Evolutionary conservation across 2,113 vertebrate species (phyloP), one percentile per base, ranked within the genome.

Genomic region (Hystrix brachyura): DNA sequence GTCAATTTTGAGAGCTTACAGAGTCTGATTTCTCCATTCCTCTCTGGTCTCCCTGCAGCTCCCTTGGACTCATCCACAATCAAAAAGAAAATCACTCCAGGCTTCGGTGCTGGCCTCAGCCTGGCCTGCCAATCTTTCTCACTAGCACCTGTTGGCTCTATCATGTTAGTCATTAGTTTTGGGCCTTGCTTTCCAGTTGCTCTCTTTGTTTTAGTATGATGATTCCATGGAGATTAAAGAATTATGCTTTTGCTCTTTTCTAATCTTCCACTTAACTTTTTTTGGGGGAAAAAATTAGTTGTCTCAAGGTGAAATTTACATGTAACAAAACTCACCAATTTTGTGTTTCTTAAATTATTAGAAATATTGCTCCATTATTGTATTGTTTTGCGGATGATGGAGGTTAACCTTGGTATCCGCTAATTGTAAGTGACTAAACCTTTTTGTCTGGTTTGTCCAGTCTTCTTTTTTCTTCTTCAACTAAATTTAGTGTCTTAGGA

Each of bases 141-240:
- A 59, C 46, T 29, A 72, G 38, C 14, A 38, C 5, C 57, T 84
- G 17, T 46, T 60, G 55, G 43, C 11, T 64, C 18, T 48, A 46
- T 83, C 17, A 17, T 59, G 21, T 59, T 82, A 17, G 5, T 65
- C 23, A 14, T 17, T 55, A 78, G 34, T 19, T 65, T 92, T 32
- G 27, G 12, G 48, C 51, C 90, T 90, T 91, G 59, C 19, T 72
- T 0, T 84, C 51, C 43, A 32, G 48, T 38, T 94, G 48, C 32
- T 48, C 57, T 87, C 21, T 90, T 91, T 88, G 51, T 81, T 93
- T 90, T 62, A 87, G 32, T 67, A 27, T 59, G 55, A 91, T 53
- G 48, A 43, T 83, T 90, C 90, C 32, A 46, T 25, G 69, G 57
- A 90, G 60, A 60, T n/a, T 60, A 29, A 84, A 93, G 51, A n/a